Conservation (phyloP, 2,113 vertebrate species). For the Mormyrus lacerda region DNA sequence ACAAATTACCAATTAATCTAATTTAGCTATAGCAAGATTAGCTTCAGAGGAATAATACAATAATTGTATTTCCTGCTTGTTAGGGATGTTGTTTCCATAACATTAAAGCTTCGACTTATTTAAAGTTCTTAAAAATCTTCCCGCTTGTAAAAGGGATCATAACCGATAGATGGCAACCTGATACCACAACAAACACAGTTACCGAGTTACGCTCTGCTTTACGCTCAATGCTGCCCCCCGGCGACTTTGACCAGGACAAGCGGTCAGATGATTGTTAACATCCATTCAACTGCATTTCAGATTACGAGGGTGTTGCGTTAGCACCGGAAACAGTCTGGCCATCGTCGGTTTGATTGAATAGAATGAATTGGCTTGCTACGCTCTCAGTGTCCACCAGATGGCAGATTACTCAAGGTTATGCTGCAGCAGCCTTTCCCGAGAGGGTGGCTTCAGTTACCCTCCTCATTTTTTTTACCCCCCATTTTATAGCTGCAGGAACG, state of each 20-base stretch:
- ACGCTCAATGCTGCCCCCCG: not conserved
- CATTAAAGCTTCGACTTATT: not conserved
- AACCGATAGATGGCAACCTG: not conserved
- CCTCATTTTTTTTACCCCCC: not conserved
- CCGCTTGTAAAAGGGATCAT: not conserved
- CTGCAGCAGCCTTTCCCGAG: not conserved
- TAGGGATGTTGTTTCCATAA: not conserved
- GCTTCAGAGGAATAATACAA: not conserved
- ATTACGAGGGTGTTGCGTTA: not conserved
- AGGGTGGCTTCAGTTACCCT: not conserved
- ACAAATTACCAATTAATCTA: not conserved
- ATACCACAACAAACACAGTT: not conserved
- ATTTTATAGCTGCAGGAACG: not conserved
- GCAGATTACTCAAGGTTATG: not conserved
- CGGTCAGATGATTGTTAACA: not conserved
- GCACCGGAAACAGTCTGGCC: not conserved
- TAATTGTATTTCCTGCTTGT: not conserved
- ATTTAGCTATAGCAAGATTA: not conserved
- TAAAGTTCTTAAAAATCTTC: not conserved
- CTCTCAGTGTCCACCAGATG: conserved; percentile 9
- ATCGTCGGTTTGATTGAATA: not conserved
- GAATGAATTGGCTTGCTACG: not conserved
- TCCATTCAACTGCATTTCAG: not conserved
- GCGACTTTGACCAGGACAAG: not conserved
- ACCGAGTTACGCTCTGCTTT: not conserved